Evolutionary conservation across 1,140 invertebrate species (phyloP), one percentile per base, ranked within the genome.

Genomic region (Bombus ignitus): DNA sequence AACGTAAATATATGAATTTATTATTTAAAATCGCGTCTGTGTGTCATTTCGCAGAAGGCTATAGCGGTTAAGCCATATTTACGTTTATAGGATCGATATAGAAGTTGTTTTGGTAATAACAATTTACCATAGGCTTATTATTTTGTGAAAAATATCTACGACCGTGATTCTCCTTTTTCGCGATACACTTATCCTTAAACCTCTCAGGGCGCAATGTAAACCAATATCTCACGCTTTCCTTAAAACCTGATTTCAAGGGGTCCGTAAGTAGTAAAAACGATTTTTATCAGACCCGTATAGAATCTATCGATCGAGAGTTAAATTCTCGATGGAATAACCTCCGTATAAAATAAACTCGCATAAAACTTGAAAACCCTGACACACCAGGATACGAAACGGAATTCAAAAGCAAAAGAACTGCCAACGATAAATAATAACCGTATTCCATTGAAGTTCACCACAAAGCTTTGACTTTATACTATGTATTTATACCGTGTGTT

Each of bases 401-500:
- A 77, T 15, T 28, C 57, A 32, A 42, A 39, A 39, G 42, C 15
- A n/a, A 44, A 44, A 32, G 71, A 44, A 25, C 39, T 22, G 25
- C 25, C 37, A 42, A 76, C 53, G 25, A 39, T 65, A 77, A 77
- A 77, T 77, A 65, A 77, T 76, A 76, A 76, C 35, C 37, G 28
- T 65, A 28, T n/a, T 65, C 15, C 75, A 65, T 65, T 13, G 75
- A 42, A 65, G 57, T 32, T 42, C 28, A 37, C 57, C 39, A 32
- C 28, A 42, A 62, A 77, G 37, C 75, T 66, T 35, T 28, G 0
- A 22, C 53, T 18, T 39, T n/a, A 10, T 39, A 42, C n/a, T 15
- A 15, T 13, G 13, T 62, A n/a, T n/a, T 28, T 37, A 15, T 59
- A 59, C 3, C 10, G 59, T 28, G 59, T 62, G 59, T n/a, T 28